A percentile compares a stretch with the other conserved stretches of the same genome.
Evolutionary conservation across 1,140 invertebrate species (phyloP).

Genomic region (Frieseomelitta varia): DNA sequence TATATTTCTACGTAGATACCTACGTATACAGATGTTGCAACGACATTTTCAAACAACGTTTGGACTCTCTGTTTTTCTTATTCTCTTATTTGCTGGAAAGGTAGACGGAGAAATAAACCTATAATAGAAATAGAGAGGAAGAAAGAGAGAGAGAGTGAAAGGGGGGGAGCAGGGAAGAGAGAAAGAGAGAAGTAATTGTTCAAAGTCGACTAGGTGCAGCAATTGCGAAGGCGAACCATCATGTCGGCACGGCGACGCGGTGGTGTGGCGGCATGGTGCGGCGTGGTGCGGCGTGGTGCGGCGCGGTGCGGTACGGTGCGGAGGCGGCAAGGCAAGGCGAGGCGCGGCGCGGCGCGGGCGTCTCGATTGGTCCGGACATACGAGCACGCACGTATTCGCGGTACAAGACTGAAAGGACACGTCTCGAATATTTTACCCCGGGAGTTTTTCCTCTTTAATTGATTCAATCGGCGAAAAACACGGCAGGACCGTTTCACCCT

Average conservation of each 20-base stretch:
- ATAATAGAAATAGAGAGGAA: too few species aligned
- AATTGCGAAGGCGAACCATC: constrained; percentile 41
- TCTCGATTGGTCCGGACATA: constrained; percentile 55
- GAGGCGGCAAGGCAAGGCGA: too few species aligned
- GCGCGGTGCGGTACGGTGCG: too few species aligned
- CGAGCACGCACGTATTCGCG: constrained; percentile 46
- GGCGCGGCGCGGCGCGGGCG: background rate
- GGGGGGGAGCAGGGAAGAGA: too few species aligned
- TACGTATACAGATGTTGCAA: background rate
- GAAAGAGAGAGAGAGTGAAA: background rate
- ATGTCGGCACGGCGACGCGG: background rate
- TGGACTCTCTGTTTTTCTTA: background rate
- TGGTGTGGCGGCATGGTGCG: too few species aligned
- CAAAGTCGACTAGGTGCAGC: constrained; percentile 32
- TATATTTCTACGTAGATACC: background rate
- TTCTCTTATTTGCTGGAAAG: background rate
- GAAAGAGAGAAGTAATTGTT: constrained; percentile 3
- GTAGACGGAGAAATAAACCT: background rate
- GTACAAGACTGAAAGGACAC: constrained; percentile 63
- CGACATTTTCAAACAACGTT: constrained; percentile 26
- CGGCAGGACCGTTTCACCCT: constrained; percentile 65
- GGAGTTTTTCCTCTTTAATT: constrained; percentile 71
- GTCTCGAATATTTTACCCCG: constrained; percentile 70
- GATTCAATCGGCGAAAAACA: constrained; percentile 72
- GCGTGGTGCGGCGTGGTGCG: too few species aligned